Evolutionary conservation across 1,140 invertebrate species (phyloP).

Genomic region (Druon quercuslanigerum): DNA sequence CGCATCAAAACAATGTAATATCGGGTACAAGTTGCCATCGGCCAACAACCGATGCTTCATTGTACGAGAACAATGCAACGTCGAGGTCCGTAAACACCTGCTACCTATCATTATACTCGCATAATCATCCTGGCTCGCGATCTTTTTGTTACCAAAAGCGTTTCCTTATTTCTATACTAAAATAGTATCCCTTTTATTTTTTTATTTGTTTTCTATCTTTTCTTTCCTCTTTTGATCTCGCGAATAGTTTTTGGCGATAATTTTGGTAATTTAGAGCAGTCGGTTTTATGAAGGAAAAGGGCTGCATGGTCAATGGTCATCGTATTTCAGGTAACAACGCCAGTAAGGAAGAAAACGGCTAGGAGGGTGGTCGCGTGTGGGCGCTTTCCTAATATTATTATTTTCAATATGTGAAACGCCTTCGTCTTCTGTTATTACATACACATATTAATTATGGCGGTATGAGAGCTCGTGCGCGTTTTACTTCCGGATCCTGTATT

Average conservation of each 20-base stretch:
- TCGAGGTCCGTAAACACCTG: slow-evolving; percentile 25
- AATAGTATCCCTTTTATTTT: neutral
- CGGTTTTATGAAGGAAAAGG: slow-evolving; percentile 4
- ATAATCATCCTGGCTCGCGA: neutral
- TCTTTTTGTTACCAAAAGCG: slow-evolving; percentile 13
- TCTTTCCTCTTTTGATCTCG: neutral
- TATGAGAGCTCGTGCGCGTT: neutral
- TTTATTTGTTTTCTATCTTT: too few species aligned
- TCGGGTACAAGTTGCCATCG: slow-evolving; percentile 15
- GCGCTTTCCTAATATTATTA: slow-evolving; percentile 9
- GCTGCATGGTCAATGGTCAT: too few species aligned
- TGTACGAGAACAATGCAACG: slow-evolving; percentile 26
- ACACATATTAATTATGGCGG: neutral
- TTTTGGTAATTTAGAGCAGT: slow-evolving; percentile 3
- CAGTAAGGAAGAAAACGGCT: neutral
- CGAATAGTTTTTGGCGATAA: neutral
- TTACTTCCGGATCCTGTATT: slow-evolving; percentile 26
- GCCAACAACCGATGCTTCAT: slow-evolving; percentile 29
- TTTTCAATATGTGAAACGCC: slow-evolving; percentile 20
- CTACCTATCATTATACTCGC: slow-evolving; percentile 22
- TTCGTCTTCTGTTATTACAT: slow-evolving; percentile 4
- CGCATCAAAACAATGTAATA: slow-evolving; percentile 30
- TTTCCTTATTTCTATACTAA: slow-evolving; percentile 12
- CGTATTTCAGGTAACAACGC: neutral
- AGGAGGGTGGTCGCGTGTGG: slow-evolving; percentile 21